A percentile compares a stretch with the other conserved stretches of the same genome.
Evolutionary conservation across 1,140 invertebrate species (phyloP).

Genomic region (Anastatus disparis): DNA sequence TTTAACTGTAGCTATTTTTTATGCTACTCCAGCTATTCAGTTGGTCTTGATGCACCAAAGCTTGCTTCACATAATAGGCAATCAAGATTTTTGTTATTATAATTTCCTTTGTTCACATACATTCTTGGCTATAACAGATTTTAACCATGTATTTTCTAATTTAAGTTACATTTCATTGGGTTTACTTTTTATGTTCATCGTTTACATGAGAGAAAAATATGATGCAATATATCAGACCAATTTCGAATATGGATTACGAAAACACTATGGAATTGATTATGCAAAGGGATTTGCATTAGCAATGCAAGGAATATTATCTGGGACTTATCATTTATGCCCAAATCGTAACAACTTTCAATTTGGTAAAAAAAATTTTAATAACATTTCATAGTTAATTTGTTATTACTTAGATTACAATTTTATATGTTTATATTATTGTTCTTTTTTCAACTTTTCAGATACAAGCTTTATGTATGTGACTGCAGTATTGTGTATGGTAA

Average conservation of each 20-base stretch:
- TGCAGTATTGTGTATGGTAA: constrained; percentile 86
- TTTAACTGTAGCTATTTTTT: constrained; percentile 86
- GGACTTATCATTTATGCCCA: constrained; percentile 89
- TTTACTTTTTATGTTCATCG: constrained; percentile 73
- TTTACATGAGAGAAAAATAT: constrained; percentile 68
- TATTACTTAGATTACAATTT: background rate
- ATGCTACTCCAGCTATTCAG: constrained; percentile 88
- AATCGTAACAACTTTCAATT: constrained; percentile 92
- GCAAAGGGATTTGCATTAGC: constrained; percentile 87
- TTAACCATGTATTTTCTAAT: constrained; percentile 91
- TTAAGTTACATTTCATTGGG: constrained; percentile 88
- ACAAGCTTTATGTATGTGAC: constrained; percentile 95
- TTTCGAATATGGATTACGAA: constrained; percentile 80
- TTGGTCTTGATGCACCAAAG: constrained; percentile 90
- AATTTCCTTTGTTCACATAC: constrained; percentile 91
- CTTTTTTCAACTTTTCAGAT: constrained; percentile 72
- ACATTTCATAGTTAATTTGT: background rate
- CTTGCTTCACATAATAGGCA: constrained; percentile 82
- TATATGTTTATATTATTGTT: background rate
- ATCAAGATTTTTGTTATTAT: constrained; percentile 93
- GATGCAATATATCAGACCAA: constrained; percentile 63
- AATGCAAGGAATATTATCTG: constrained; percentile 89
- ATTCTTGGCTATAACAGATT: constrained; percentile 78
- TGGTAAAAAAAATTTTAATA: constrained; percentile 69
- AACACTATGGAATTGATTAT: constrained; percentile 90